These are phyloP conservation scores for Lasioglossum figueresi DNA, from an alignment of 2,888 invertebrate species.

Conservation along the genomic window DNA sequence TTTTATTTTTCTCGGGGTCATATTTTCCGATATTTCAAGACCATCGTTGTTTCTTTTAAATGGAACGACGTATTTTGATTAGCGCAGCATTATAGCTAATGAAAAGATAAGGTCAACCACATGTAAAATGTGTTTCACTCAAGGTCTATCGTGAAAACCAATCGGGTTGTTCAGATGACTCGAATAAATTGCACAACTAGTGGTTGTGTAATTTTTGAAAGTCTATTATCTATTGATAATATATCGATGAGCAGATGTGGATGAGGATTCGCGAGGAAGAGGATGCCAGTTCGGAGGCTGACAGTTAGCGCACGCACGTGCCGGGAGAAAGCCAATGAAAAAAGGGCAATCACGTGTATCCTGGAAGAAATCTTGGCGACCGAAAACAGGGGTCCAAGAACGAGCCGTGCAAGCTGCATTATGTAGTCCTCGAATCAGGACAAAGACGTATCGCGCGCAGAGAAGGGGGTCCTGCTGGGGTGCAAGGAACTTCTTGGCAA, in stretches of 20 bases:
- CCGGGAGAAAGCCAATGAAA: neutral
- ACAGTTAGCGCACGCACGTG: neutral
- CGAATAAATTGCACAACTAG: too few relatives aligned
- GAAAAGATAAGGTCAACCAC: too few relatives aligned
- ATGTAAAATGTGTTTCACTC: neutral
- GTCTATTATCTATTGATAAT: too few relatives aligned
- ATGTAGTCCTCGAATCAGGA: constrained; percentile 3
- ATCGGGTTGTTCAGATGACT: too few relatives aligned
- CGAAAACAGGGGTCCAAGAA: neutral
- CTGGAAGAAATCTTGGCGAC: constrained; percentile 3
- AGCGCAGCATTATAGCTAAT: too few relatives aligned
- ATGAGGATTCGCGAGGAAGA: neutral
- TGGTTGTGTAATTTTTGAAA: too few relatives aligned
- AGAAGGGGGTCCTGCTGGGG: neutral
- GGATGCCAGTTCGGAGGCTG: neutral
- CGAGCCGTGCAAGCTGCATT: constrained; percentile 2
- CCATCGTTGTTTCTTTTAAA: too few relatives aligned
- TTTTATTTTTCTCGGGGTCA: too few relatives aligned
- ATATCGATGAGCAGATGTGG: neutral
- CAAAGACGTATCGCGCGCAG: neutral
- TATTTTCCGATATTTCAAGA: too few relatives aligned
- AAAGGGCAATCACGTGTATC: neutral
- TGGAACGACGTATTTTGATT: too few relatives aligned
- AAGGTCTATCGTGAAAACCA: too few relatives aligned
- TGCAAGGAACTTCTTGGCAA: constrained; percentile 5